Conservation (phyloP, 1,140 invertebrate species). For the Pinna nobilis region DNA sequence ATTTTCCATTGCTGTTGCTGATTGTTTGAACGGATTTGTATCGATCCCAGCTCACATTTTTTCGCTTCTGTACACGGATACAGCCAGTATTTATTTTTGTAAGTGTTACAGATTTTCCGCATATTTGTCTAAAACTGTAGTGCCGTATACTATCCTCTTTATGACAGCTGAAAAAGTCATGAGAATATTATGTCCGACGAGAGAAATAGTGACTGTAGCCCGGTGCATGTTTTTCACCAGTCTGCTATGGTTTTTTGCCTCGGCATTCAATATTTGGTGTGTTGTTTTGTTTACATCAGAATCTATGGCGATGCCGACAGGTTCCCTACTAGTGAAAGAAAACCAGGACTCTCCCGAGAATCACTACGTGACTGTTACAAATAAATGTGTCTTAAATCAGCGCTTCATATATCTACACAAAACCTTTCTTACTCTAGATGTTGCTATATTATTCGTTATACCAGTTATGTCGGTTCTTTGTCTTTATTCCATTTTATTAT, state of each 20-base stretch:
- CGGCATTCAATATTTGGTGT: slow-evolving; percentile 65
- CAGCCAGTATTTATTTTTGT: slow-evolving; percentile 49
- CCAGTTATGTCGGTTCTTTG: slow-evolving; percentile 19
- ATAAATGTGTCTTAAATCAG: slow-evolving; percentile 47
- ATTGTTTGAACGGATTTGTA: slow-evolving; percentile 51
- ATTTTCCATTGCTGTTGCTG: slow-evolving; percentile 58
- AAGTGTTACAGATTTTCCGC: slow-evolving; percentile 54
- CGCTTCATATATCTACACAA: slow-evolving; percentile 49
- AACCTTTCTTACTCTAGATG: slow-evolving; percentile 49
- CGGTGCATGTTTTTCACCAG: slow-evolving; percentile 63
- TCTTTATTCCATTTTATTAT: slow-evolving; percentile 19
- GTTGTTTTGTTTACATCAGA: slow-evolving; percentile 54
- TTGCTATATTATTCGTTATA: slow-evolving; percentile 48
- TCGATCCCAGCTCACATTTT: slow-evolving; percentile 54
- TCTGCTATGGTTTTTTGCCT: slow-evolving; percentile 61
- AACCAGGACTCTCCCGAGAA: neutral
- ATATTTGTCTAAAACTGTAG: slow-evolving; percentile 58
- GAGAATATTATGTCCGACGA: slow-evolving; percentile 46
- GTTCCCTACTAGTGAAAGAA: neutral
- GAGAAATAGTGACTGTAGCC: slow-evolving; percentile 50
- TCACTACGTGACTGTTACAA: slow-evolving; percentile 3
- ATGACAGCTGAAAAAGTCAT: slow-evolving; percentile 55
- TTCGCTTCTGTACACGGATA: slow-evolving; percentile 19
- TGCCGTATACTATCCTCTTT: slow-evolving; percentile 53
- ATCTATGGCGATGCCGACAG: too few species aligned